Conservation (phyloP, 2,888 invertebrate genomes). For the Polia nebulosa region DNA sequence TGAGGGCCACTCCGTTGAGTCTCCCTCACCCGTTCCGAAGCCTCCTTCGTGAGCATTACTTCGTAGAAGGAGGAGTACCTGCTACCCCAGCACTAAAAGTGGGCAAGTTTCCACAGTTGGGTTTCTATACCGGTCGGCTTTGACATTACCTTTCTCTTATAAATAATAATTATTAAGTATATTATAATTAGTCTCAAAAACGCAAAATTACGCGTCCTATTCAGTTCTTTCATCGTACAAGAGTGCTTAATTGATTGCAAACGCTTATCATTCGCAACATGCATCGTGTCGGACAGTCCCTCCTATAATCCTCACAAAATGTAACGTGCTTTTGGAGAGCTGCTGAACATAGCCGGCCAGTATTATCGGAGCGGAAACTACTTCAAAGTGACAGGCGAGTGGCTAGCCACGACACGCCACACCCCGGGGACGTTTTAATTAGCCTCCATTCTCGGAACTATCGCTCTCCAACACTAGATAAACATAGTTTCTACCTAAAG, state of each 20-base stretch:
- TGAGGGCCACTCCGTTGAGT: too few relatives aligned
- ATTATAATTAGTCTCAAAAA: not conserved
- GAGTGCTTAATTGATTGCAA: conserved; percentile 17
- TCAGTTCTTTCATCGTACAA: not conserved
- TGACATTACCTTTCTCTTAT: too few relatives aligned
- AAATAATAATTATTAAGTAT: too few relatives aligned
- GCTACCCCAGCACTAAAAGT: too few relatives aligned
- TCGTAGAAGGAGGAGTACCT: too few relatives aligned
- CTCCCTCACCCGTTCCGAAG: too few relatives aligned
- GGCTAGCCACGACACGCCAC: conserved; percentile 63
- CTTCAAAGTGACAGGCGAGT: conserved; percentile 66
- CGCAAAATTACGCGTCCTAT: not conserved
- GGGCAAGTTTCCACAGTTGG: too few relatives aligned
- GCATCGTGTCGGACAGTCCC: conserved; percentile 26
- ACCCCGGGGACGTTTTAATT: conserved; percentile 71
- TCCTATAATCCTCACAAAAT: conserved; percentile 57
- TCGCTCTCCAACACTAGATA: conserved; percentile 18
- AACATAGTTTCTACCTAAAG: conserved; percentile 25
- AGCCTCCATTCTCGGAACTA: conserved; percentile 53
- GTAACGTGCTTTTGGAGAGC: conserved; percentile 32
- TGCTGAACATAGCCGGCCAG: conserved; percentile 47
- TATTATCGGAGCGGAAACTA: conserved; percentile 62
- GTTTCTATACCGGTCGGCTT: not conserved
- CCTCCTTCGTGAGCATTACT: too few relatives aligned
- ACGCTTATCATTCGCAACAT: conserved; percentile 34